phyloP scores from a whole-genome alignment of 2,113 vertebrate species.

The Channa maculata region DNA sequence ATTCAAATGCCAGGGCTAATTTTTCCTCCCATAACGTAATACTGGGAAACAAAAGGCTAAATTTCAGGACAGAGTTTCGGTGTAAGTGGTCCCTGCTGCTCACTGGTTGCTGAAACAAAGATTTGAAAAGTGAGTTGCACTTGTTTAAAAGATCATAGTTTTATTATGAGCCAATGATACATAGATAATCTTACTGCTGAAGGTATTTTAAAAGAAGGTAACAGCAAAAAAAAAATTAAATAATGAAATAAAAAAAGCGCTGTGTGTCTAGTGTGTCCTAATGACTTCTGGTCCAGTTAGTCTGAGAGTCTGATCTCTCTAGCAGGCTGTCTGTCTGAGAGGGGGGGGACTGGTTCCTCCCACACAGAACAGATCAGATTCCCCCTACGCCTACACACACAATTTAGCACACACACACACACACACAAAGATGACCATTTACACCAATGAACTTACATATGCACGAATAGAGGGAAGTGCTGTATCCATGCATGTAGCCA shows the following conservation, averaged over 20 bases:
- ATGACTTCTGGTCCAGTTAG: slow-evolving; percentile 82
- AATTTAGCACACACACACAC: slow-evolving; percentile 52
- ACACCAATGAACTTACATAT: slow-evolving; percentile 64
- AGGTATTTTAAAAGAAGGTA: slow-evolving; percentile 63
- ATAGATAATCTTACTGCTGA: slow-evolving; percentile 63
- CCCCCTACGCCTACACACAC: slow-evolving; percentile 73
- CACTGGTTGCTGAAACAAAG: slow-evolving; percentile 49
- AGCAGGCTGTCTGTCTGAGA: slow-evolving; percentile 78
- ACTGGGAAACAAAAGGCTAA: slow-evolving; percentile 52
- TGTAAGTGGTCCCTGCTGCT: slow-evolving; percentile 62
- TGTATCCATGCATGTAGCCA: slow-evolving; percentile 41
- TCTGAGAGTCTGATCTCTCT: slow-evolving; percentile 81
- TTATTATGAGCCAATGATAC: slow-evolving; percentile 61
- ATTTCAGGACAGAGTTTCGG: slow-evolving; percentile 47
- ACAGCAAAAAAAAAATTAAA: slow-evolving; percentile 53
- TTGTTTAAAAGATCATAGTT: slow-evolving; percentile 64
- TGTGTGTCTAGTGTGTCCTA: slow-evolving; percentile 76
- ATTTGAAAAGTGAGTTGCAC: slow-evolving; percentile 41
- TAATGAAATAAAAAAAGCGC: slow-evolving; percentile 26
- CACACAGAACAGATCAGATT: slow-evolving; percentile 81
- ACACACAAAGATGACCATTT: slow-evolving; percentile 71
- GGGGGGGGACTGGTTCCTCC: slow-evolving; percentile 68
- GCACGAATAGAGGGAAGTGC: slow-evolving; percentile 61
- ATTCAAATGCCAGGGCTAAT: slow-evolving; percentile 34
- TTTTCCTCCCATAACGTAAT: slow-evolving; percentile 31